phyloP scores from a whole-genome alignment of 92 coral and sea anemone genomes.

The Parazoanthus atlanticus region DNA sequence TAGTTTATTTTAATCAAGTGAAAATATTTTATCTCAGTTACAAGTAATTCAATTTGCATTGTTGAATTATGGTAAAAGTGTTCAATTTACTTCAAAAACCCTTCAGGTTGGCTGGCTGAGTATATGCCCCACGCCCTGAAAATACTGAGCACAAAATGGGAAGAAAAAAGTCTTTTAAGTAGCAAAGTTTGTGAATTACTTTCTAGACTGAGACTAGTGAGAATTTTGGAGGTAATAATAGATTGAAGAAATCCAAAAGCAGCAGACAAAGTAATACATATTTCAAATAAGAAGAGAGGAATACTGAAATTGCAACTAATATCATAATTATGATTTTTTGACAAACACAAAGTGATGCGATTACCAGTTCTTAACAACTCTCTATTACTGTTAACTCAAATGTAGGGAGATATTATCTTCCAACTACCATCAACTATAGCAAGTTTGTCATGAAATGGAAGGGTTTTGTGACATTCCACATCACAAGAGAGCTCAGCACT shows the following conservation, averaged over 20 bases:
- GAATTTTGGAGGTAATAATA: not conserved
- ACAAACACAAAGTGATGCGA: too few relatives aligned
- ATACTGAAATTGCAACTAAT: too few relatives aligned
- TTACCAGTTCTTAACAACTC: too few relatives aligned
- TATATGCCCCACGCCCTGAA: slow-evolving; percentile 4
- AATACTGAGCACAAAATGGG: slow-evolving; percentile 14
- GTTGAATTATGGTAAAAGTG: not conserved
- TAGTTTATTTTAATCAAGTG: not conserved
- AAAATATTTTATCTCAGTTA: slow-evolving; percentile 12
- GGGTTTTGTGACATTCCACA: slow-evolving; percentile 11
- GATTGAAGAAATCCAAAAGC: not conserved
- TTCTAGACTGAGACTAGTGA: not conserved
- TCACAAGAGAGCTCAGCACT: slow-evolving; percentile 15
- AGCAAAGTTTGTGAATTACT: not conserved
- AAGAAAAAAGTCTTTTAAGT: slow-evolving; percentile 5
- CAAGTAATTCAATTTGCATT: too few relatives aligned
- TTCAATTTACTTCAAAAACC: not conserved
- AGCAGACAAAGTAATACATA: not conserved
- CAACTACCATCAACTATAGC: slow-evolving; percentile 8
- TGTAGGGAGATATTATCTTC: not conserved
- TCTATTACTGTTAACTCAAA: slow-evolving; percentile 8
- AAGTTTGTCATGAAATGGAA: slow-evolving; percentile 23
- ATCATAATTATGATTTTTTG: too few relatives aligned
- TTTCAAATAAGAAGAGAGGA: not conserved
- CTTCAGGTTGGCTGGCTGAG: not conserved